phyloP scores from a whole-genome alignment of 2,113 vertebrate genomes.

The Ranitomeya imitator region DNA sequence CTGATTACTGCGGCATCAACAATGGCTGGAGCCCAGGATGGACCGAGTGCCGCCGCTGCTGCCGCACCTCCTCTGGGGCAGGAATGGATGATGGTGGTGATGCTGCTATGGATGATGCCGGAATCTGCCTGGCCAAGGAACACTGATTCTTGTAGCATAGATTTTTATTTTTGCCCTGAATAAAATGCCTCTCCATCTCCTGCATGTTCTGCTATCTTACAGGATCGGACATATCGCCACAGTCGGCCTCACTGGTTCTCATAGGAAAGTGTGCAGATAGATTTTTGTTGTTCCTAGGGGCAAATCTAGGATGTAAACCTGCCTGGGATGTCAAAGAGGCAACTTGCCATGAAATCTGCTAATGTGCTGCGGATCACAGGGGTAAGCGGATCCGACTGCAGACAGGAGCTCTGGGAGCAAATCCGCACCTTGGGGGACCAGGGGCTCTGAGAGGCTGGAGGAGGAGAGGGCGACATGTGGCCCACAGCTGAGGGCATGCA shows the following conservation, averaged over 20 bases:
- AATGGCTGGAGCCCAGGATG: conserved; percentile 70
- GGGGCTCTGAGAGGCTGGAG: conserved; percentile 48
- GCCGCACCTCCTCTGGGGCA: conserved; percentile 38
- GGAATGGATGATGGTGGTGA: conserved; percentile 26
- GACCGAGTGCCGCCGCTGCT: conserved; percentile 64
- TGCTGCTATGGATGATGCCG: not conserved
- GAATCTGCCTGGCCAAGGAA: conserved; percentile 61
- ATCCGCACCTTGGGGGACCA: conserved; percentile 1
- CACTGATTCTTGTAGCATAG: conserved; percentile 57
- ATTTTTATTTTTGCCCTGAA: conserved; percentile 64
- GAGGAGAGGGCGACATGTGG: conserved; percentile 58
- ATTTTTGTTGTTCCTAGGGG: conserved; percentile 64
- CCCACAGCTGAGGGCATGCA: conserved; percentile 60
- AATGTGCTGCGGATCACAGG: conserved; percentile 67
- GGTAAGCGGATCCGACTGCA: conserved; percentile 70
- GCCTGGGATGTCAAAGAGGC: conserved; percentile 68
- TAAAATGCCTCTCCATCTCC: conserved; percentile 71
- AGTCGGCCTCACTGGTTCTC: conserved; percentile 62
- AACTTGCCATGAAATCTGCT: conserved; percentile 67
- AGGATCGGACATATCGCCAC: conserved; percentile 58
- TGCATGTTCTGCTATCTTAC: conserved; percentile 61
- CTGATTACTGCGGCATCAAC: conserved; percentile 71
- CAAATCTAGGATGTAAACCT: conserved; percentile 62
- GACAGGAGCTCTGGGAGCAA: conserved; percentile 51
- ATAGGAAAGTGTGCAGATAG: conserved; percentile 74